Percentiles rank a stretch among this genome's conserved stretches.
phyloP scores from a whole-genome alignment of 2,888 invertebrate species.

The Ochropleura leucogaster region DNA sequence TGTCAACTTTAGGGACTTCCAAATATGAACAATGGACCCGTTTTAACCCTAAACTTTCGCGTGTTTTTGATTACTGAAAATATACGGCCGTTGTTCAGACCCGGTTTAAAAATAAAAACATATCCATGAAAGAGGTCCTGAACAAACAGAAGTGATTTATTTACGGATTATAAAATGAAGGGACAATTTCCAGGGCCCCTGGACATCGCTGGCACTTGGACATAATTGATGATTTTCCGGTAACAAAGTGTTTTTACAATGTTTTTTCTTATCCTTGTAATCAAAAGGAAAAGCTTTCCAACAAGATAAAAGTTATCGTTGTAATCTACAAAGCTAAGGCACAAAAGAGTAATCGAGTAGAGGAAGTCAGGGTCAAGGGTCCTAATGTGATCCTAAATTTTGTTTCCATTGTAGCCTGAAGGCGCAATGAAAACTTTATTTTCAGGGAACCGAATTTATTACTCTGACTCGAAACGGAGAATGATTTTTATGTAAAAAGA shows the following conservation, averaged over 20 bases:
- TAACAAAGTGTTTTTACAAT: conserved; percentile 40
- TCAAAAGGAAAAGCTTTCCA: conserved; percentile 24
- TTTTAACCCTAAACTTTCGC: conserved; percentile 32
- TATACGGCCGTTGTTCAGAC: conserved; percentile 18
- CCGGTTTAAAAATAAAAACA: conserved; percentile 52
- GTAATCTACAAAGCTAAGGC: conserved; percentile 8
- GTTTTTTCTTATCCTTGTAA: conserved; percentile 33
- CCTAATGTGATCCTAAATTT: conserved; percentile 35
- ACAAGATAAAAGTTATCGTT: conserved; percentile 23
- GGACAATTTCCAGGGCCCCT: conserved; percentile 33
- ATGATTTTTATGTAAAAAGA: neutral
- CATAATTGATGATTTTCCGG: conserved; percentile 56
- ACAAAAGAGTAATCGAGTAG: conserved; percentile 6
- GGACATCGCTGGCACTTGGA: conserved; percentile 25
- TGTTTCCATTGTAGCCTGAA: conserved; percentile 14
- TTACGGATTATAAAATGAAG: conserved; percentile 60
- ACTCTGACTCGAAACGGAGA: neutral
- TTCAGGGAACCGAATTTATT: neutral
- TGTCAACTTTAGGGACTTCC: conserved; percentile 4
- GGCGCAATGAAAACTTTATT: conserved; percentile 19
- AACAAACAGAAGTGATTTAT: conserved; percentile 61
- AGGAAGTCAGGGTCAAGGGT: conserved; percentile 23
- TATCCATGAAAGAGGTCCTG: conserved; percentile 44
- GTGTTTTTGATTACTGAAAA: conserved; percentile 39
- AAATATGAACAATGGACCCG: conserved; percentile 18